Base-by-base conservation (phyloP, 92 coral and sea anemone species). In the Palythoa heliodiscus region DNA sequence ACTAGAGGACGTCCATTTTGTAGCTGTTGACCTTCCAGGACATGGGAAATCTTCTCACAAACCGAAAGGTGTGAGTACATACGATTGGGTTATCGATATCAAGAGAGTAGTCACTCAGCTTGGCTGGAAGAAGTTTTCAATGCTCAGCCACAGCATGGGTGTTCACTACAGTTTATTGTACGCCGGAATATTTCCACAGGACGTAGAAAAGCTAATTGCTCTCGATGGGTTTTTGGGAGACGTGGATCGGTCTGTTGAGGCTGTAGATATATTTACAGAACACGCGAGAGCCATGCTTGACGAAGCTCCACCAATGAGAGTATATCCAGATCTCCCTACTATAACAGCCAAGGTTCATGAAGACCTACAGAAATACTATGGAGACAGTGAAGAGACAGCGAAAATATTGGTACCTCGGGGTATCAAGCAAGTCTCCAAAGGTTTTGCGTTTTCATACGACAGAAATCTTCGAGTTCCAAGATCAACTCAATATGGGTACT, bases 1-100 rank as follows among this genome's bases (percentile, higher is more conserved):
- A 3, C 95, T 89, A 54, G 70, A 89, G 69, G 87, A 93, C 71
- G 79, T 88, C 39, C 85, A 80, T 48, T 88, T 93, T 35, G 89
- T 93, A 25, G 95, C 89, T 24, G 71, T 93, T 17, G 97, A 93
- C 52, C 87, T 93, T 17, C 92, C 97, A n/a, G 95, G 97, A 10
- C 97, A 93, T 52, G 97, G 97, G 2, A 73, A 52, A 68, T 93
- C 97, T 25, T 92, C 95, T 9, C 91, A 86, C 82, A 76, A 92
- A 83, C 87, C 92, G 19, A 83, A 87, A 14, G 93, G 95, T 16
- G 89, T 87, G 69, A 66, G 7, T 20, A 71, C 22, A 55, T 82
- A 84, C n/a, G 94, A 93, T 35, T 89, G 87, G 85, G 89, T 93
- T 7, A 75, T 91, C 16, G 97, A 93, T 61, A 87, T 91, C 14